Evolutionary conservation across 2,888 invertebrate species (phyloP), one percentile per base, ranked within the genome.

Genomic region (Aspidapion aeneum): DNA sequence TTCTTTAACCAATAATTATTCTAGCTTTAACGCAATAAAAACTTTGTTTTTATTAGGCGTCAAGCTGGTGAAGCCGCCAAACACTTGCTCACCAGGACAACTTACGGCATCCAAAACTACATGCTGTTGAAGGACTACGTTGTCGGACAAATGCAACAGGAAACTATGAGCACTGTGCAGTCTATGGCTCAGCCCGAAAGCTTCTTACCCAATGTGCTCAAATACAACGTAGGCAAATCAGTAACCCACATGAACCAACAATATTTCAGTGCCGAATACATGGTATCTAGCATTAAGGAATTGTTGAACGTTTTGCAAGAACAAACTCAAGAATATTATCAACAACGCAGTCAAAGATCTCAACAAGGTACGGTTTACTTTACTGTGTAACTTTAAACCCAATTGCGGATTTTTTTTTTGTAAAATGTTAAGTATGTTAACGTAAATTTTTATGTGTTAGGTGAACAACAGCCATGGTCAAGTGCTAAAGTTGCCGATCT

Each of bases 131-230:
- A 74, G 7, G 81, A 84, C 63, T 75, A 77, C 56, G 74, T 78
- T 20, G 76, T 75, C 17, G 74, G 82, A 1, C 75, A 82, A 63
- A 73, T 77, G 78, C 84, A 79, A 72, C 65, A 82, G 3, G 79
- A 79, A 18, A 80, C 82, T 71, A 75, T 79, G 64, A 72, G 78
- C 20, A 75, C 80, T 19, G 49, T 80, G 3, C 76, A 81, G 5
- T 79, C 79, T 65, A 82, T 86, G 65, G 86, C 85, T 48, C 84
- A 86, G 64, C 82, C 84, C 18, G 87, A 89, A 72, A 82, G 80
- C 66, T 69, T 81, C 16, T 70, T 83, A 52, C 88, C 89, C 1
- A 85, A 84, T 69, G 74, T 73, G 9, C 1, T 79, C 1, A 76
- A 75, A 62, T 71, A 76, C 18, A 63, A 62, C 3, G 51, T 79